Evolutionary conservation across 2,888 invertebrate species (phyloP).

Genomic region (Nomada fucata): DNA sequence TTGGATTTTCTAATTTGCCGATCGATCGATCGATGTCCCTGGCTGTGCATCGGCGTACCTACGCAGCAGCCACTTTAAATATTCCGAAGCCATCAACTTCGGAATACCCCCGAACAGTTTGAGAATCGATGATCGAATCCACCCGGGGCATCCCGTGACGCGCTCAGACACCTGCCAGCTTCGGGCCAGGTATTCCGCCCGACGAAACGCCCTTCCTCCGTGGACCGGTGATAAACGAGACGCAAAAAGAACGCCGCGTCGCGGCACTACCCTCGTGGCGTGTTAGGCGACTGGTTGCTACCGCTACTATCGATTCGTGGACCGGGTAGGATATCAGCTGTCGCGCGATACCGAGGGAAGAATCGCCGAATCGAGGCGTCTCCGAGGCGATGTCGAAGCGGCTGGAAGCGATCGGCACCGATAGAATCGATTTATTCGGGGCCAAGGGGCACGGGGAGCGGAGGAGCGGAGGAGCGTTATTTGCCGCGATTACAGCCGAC

Average conservation of each 20-base stretch:
- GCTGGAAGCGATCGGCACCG: constrained; percentile 46
- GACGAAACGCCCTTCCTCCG: neutral
- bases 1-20: constrained; percentile 34
- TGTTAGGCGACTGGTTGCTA: constrained; percentile 4
- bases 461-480: constrained; percentile 41
- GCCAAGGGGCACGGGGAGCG: neutral
- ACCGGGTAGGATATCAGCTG: constrained; percentile 17
- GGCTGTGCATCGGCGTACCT: constrained; percentile 3
- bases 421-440: constrained; percentile 49
- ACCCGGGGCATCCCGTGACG: constrained; percentile 6
- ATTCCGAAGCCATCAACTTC: constrained; percentile 20
- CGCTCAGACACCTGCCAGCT: neutral
- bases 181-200: neutral
- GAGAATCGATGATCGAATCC: constrained; percentile 34
- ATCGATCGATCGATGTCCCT: constrained; percentile 38
- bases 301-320: constrained; percentile 20
- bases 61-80: constrained; percentile 28
- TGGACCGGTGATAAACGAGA: too few species aligned
- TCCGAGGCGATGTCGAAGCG: constrained; percentile 7
- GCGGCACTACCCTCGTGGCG: neutral
- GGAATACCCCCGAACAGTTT: constrained; percentile 14
- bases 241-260: neutral
- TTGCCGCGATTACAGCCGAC: constrained; percentile 54
- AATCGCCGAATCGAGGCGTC: neutral
- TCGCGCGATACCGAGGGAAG: constrained; percentile 1